Conservation (phyloP, 2,888 invertebrate species). For the Tuberolachnus salignus region DNA sequence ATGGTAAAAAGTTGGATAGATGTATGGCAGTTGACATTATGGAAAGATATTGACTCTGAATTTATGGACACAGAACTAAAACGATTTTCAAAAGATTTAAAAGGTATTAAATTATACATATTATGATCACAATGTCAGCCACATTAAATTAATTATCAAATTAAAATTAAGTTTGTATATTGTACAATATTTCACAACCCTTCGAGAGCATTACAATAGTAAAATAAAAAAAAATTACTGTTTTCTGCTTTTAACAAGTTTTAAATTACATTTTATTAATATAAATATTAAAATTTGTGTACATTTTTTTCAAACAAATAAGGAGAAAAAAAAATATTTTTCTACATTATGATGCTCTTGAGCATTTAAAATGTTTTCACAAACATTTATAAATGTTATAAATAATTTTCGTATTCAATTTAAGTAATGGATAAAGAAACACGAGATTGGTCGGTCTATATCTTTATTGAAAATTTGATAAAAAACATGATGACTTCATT, state of each 20-base stretch:
- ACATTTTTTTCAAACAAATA: neutral
- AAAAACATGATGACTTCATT: slow-evolving; percentile 93
- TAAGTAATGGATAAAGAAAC: slow-evolving; percentile 70
- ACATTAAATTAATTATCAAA: neutral
- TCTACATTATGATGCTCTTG: too few relatives aligned
- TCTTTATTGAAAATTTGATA: slow-evolving; percentile 78
- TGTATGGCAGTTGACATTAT: slow-evolving; percentile 91
- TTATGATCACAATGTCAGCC: neutral
- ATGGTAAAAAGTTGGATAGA: slow-evolving; percentile 82
- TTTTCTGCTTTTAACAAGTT: too few relatives aligned
- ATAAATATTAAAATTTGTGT: too few relatives aligned
- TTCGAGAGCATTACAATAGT: too few relatives aligned
- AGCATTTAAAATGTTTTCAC: too few relatives aligned
- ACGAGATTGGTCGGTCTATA: slow-evolving; percentile 77
- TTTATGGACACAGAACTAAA: slow-evolving; percentile 95
- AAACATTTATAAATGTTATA: neutral
- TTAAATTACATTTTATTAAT: too few relatives aligned
- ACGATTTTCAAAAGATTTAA: slow-evolving; percentile 83
- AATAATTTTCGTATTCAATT: too few relatives aligned
- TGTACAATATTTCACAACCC: too few relatives aligned
- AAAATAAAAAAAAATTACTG: too few relatives aligned
- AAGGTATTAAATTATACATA: slow-evolving; percentile 65
- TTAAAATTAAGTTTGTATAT: too few relatives aligned
- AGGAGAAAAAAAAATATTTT: too few relatives aligned
- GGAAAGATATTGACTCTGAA: slow-evolving; percentile 93